Base-by-base conservation (phyloP, 1,140 invertebrate species). In the Halotydeus destructor region DNA sequence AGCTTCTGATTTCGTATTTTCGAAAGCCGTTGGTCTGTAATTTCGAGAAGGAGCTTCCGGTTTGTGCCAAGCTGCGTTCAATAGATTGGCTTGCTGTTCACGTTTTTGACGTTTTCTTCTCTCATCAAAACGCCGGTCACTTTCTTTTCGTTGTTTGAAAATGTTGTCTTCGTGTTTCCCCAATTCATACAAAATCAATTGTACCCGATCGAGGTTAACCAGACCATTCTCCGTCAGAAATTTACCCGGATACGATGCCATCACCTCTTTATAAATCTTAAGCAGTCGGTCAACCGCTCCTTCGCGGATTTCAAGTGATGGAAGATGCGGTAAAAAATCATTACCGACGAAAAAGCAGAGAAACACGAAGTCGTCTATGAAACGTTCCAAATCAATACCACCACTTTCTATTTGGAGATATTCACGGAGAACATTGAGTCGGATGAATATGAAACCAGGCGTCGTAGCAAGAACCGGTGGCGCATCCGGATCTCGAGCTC, bases 291-390 rank as follows among this genome's bases (percentile, higher is more conserved):
- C 91, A 47, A 99, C 94, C 0, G 94, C 94, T 11, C 79, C 80
- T 68, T 99, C 94, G 45, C 93, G 68, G 54, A 99, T 99, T 68
- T 99, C 93, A 45, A 99, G 62, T 19, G 88, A 96, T 12, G 94
- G 94, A 43, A 99, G 66, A 69, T 99, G 94, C 12, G 94, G 94
- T 49, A 99, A 60, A 60, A 99, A 99, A 66, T 99, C 94, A 63
- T 99, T 99, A 31, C 94, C 94, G 42, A 99, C 94, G 65, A 99
- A 99, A 64, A 99, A 99, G 62, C 94, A 98, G 86, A 99, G 96
- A 58, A 99, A 97, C 1, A 98, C 91, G 91, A 93, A 99, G 63
- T 99, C 94, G 61, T 99, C 94, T 2, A 94, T 57, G 2, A 74
- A 84, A 45, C 85, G 62, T 55, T 94, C 82, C 56, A 50, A 40